phyloP scores from a whole-genome alignment of 2,113 vertebrate genomes.

The Rhinoptilus africanus region DNA sequence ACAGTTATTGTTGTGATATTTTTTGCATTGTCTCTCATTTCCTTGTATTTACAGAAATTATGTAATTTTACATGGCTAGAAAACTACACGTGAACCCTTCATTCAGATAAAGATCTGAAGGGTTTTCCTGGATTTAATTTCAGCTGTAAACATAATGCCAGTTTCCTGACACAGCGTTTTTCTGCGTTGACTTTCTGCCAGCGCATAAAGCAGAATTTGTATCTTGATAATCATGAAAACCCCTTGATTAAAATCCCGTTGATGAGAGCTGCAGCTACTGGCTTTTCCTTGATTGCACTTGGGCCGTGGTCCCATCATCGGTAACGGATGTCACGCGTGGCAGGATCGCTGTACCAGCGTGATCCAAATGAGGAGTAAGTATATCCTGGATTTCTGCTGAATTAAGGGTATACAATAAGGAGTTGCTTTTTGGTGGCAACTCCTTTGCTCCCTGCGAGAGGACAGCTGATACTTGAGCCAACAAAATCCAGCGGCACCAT shows the following conservation, averaged over 20 bases:
- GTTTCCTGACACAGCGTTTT: slow-evolving; percentile 10
- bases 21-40: background rate
- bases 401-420: background rate
- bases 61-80: background rate
- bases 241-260: background rate
- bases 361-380: background rate
- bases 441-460: background rate
- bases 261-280: background rate
- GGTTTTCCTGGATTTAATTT: background rate
- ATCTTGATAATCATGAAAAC: background rate
- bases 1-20: background rate
- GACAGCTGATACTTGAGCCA: background rate
- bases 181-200: background rate
- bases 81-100: background rate
- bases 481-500: background rate
- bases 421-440: background rate
- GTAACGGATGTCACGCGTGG: rapidly evolving
- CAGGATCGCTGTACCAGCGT: background rate
- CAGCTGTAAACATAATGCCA: background rate
- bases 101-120: background rate
- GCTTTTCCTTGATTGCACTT: background rate
- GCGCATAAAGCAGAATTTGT: background rate
- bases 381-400: background rate
- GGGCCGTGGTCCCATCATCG: background rate
- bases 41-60: background rate